Percentiles rank a stretch among this genome's conserved stretches.
These are phyloP conservation scores for Lemur catta DNA, from an alignment of 2,797 vertebrate species.

Conservation along the genomic window DNA sequence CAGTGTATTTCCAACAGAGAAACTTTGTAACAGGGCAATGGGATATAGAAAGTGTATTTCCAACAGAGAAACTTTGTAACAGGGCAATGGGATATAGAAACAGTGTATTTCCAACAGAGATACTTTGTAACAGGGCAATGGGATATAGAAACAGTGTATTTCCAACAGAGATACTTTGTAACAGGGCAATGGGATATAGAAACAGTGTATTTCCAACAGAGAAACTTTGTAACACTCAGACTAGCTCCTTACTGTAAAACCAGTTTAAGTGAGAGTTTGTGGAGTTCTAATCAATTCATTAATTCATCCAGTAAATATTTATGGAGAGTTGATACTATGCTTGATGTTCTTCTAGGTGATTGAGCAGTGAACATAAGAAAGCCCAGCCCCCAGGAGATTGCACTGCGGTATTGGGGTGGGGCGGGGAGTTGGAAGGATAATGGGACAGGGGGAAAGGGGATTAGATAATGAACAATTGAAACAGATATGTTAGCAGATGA, in stretches of 20 bases:
- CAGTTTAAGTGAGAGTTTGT: not conserved
- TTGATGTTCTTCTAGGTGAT: not conserved
- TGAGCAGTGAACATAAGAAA: not conserved
- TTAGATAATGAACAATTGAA: not conserved
- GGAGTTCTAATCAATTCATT: not conserved
- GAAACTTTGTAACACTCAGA: not conserved
- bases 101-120: too few relatives aligned
- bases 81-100: too few relatives aligned
- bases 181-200: too few relatives aligned
- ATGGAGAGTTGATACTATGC: not conserved
- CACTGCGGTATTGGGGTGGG: not conserved
- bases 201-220: not conserved
- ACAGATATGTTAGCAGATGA: not conserved
- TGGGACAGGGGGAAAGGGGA: too few relatives aligned
- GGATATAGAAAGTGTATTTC: not conserved
- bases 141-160: too few relatives aligned
- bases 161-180: too few relatives aligned
- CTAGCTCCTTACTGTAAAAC: not conserved
- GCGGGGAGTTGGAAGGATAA: accelerated
- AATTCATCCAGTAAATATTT: not conserved
- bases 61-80: too few relatives aligned
- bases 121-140: too few relatives aligned
- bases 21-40: not conserved
- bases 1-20: not conserved
- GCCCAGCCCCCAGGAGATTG: not conserved